Evolutionary conservation across 2,888 invertebrate species (phyloP).

Genomic region (Hypomecis atomaria): DNA sequence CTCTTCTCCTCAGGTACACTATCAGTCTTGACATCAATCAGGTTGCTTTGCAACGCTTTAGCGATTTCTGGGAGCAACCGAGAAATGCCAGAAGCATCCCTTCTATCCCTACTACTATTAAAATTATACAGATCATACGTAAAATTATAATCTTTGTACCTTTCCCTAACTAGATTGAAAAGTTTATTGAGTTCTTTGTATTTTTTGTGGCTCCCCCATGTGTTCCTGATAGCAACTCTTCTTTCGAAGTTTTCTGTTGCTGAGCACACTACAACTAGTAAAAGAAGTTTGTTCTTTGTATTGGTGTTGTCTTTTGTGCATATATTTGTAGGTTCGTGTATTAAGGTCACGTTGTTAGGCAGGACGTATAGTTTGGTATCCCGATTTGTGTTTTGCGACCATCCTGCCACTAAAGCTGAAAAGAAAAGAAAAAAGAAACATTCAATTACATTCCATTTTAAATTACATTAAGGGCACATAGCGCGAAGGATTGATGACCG

Average conservation of each 20-base stretch:
- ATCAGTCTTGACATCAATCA: constrained; percentile 58
- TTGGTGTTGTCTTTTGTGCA: constrained; percentile 66
- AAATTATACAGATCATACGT: constrained; percentile 63
- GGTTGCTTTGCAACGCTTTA: constrained; percentile 63
- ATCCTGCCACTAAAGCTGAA: constrained; percentile 85
- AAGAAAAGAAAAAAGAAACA: constrained; percentile 46
- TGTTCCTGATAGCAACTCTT: constrained; percentile 87
- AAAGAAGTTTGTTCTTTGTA: constrained; percentile 75
- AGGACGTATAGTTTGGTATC: constrained; percentile 89
- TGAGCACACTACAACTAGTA: constrained; percentile 91
- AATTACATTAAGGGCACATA: too few relatives aligned
- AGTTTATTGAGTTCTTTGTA: constrained; percentile 62
- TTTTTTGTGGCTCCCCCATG: constrained; percentile 86
- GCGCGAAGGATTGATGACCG: too few relatives aligned
- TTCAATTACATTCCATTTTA: too few relatives aligned
- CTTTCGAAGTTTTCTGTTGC: constrained; percentile 88
- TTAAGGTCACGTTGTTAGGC: constrained; percentile 87
- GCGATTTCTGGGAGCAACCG: constrained; percentile 69
- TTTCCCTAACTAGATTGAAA: constrained; percentile 58
- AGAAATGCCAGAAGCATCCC: constrained; percentile 60
- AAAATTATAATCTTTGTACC: constrained; percentile 71
- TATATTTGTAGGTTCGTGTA: constrained; percentile 85
- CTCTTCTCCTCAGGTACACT: constrained; percentile 59
- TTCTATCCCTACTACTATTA: constrained; percentile 54
- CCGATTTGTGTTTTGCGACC: constrained; percentile 90